These are phyloP conservation scores for Atta texana DNA, from an alignment of 1,140 invertebrate genomes.

Conservation along the genomic window DNA sequence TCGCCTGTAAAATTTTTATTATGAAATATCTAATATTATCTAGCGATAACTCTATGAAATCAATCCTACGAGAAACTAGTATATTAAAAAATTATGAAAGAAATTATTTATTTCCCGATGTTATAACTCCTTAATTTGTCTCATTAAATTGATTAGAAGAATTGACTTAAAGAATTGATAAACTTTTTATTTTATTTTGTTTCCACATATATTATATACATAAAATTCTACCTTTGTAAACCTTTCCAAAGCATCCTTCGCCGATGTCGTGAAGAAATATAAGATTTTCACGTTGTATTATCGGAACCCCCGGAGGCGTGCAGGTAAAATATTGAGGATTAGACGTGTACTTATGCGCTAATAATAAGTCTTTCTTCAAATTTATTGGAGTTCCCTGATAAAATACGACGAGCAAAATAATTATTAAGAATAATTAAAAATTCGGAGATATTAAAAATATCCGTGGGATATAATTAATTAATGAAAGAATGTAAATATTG, in stretches of 20 bases:
- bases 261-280: conserved; percentile 93
- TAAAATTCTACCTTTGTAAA: conserved; percentile 91
- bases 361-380: conserved; percentile 88
- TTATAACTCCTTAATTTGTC: background rate
- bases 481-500: background rate
- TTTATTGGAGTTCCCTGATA: conserved; percentile 86
- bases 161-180: background rate
- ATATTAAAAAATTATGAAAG: background rate
- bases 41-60: background rate
- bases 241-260: conserved; percentile 97
- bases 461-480: background rate
- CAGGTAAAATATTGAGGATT: conserved; percentile 92
- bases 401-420: conserved; percentile 13
- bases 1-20: conserved; percentile 86
- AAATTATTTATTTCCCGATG: background rate
- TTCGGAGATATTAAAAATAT: background rate
- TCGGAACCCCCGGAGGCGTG: conserved; percentile 87
- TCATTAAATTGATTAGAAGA: background rate
- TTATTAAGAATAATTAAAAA: background rate
- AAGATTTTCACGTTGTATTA: conserved; percentile 89
- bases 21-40: background rate
- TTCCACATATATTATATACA: background rate
- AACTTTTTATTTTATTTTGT: conserved; percentile 4
- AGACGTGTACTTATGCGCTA: conserved; percentile 91
- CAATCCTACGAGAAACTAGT: background rate